Evolutionary conservation across 2,113 vertebrate genomes (phyloP).

Genomic region (Ciconia boyciana): DNA sequence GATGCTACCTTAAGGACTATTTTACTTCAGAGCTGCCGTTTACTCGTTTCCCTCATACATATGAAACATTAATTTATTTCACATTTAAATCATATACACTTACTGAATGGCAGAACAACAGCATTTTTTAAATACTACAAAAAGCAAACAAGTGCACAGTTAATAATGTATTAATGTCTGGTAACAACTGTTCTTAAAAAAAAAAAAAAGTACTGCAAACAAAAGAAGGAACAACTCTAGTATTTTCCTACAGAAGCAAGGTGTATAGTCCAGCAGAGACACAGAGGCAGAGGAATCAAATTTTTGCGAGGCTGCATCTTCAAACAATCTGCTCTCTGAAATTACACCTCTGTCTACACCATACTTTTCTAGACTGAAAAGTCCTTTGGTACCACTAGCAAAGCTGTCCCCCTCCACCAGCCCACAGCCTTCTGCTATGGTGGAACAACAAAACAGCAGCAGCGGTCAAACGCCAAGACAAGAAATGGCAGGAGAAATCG

Average conservation of each 20-base stretch:
- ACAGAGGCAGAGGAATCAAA: not conserved
- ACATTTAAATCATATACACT: not conserved
- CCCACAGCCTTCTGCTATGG: not conserved
- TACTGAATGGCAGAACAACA: not conserved
- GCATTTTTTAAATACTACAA: not conserved
- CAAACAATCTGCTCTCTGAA: not conserved
- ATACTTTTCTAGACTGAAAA: not conserved
- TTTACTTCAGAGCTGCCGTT: not conserved
- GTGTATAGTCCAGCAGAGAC: not conserved
- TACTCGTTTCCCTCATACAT: not conserved
- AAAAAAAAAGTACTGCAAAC: not conserved
- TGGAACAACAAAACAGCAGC: not conserved
- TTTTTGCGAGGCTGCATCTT: not conserved
- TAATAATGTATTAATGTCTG: not conserved
- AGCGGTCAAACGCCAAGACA: constrained; percentile 1
- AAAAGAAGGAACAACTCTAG: not conserved
- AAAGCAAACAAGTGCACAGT: not conserved
- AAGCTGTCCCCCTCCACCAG: not conserved
- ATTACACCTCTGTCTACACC: not conserved
- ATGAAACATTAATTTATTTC: not conserved
- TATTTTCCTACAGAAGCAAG: not conserved
- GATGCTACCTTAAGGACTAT: not conserved
- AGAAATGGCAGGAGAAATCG: not conserved
- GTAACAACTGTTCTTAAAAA: not conserved
- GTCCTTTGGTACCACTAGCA: not conserved